phyloP scores from a whole-genome alignment of 2,888 invertebrate species.

The Pachymerium ferrugineum region DNA sequence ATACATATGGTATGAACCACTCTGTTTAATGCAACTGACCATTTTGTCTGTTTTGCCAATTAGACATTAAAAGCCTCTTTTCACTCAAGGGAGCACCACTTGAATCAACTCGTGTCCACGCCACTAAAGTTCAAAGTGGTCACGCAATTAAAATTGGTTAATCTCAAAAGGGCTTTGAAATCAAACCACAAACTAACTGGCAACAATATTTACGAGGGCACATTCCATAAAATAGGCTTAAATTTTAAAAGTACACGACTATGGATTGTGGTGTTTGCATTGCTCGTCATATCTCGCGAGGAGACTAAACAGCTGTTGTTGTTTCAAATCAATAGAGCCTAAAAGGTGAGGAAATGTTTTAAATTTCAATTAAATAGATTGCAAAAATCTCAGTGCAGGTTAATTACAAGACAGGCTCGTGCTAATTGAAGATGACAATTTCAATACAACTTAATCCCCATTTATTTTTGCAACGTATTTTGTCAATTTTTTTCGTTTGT shows the following conservation, averaged over 20 bases:
- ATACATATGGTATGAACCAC: too few species aligned
- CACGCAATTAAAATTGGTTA: constrained; percentile 21
- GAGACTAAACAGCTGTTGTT: constrained; percentile 10
- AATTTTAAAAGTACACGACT: constrained; percentile 6
- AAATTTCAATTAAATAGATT: constrained; percentile 19
- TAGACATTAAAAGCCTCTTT: constrained; percentile 14
- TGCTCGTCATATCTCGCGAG: constrained; percentile 19
- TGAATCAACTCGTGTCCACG: constrained; percentile 18
- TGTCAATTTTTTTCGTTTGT: too few species aligned
- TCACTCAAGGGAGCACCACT: constrained; percentile 10
- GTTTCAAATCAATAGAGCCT: neutral
- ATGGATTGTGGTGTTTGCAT: neutral
- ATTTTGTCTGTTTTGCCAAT: constrained; percentile 1
- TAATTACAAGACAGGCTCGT: neutral
- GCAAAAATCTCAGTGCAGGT: neutral
- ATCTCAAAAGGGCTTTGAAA: constrained; percentile 23
- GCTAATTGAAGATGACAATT: too few species aligned
- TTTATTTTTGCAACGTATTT: too few species aligned
- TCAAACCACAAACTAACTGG: constrained; percentile 24
- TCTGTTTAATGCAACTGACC: neutral
- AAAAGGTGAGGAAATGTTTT: neutral
- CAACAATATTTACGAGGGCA: neutral
- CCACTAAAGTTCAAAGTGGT: constrained; percentile 5
- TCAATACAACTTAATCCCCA: too few species aligned
- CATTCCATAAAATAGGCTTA: neutral